Evolutionary conservation across 2,888 invertebrate genomes (phyloP).

Genomic region (Druceiella hillmani): DNA sequence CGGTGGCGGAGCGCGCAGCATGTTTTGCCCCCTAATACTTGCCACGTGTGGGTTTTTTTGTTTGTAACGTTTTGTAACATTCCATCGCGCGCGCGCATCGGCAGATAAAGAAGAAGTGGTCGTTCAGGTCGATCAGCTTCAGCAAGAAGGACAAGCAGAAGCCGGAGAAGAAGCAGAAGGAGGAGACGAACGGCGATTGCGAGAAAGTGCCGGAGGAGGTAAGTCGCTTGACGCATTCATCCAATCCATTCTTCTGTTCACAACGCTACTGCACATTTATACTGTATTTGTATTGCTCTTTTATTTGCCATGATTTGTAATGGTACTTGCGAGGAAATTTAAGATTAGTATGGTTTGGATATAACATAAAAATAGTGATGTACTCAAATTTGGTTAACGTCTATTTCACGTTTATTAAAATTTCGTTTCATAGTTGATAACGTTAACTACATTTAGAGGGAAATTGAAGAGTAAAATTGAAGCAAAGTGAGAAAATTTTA

Average conservation of each 20-base stretch:
- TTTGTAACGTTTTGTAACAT: constrained; percentile 8
- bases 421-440: too few relatives aligned
- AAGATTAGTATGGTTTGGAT: too few relatives aligned
- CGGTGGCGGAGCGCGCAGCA: neutral
- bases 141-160: constrained; percentile 84
- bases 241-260: constrained; percentile 3
- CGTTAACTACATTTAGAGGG: too few relatives aligned
- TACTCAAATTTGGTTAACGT: too few relatives aligned
- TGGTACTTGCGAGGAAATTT: too few relatives aligned
- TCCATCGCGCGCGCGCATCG: constrained; percentile 20
- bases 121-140: constrained; percentile 81
- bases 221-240: constrained; percentile 29
- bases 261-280: too few relatives aligned
- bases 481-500: too few relatives aligned
- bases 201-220: constrained; percentile 63
- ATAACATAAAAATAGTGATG: too few relatives aligned
- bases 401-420: too few relatives aligned
- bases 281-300: too few relatives aligned
- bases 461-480: too few relatives aligned
- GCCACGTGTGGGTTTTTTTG: neutral
- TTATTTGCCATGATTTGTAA: too few relatives aligned
- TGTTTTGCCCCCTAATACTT: neutral
- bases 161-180: constrained; percentile 62
- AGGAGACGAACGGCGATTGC: constrained; percentile 54
- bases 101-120: constrained; percentile 84